Evolutionary conservation across 2,113 vertebrate genomes (phyloP), one percentile per base, ranked within the genome.

Genomic region (Mirounga angustirostris): DNA sequence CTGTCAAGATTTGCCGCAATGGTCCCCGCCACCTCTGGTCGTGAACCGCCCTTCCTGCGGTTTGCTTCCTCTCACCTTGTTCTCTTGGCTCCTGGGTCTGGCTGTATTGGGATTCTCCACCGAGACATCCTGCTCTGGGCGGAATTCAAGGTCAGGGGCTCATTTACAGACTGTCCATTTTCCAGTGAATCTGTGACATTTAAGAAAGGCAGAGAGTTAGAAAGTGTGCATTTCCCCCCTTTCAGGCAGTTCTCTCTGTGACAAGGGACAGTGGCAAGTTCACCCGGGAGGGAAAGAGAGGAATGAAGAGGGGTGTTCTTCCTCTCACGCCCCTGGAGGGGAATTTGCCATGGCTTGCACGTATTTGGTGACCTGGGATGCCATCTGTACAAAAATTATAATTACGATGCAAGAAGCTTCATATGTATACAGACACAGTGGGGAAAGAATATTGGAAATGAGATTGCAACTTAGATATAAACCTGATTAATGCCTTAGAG

Each of bases 101-200:
- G 73, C 89, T 43, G 74, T 6, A 86, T 65, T 33, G 80, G 4
- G 40, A 13, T 97, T 85, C 36, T 96, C 73, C 98, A 43, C 65
- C 87, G 30, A 63, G 97, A 58, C 0, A 40, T 30, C 63, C 97
- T 88, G 4, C n/a, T 95, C 80, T 81, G 13, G 5, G 97, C 67
- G 54, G 92, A 13, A 0, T 46, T 94, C 76, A 83, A 58, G 63
- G 97, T 95, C 92, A 85, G 90, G 94, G 93, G 54, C 67, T 99
- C 97, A 24, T 96, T 94, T 80, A 19, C 0, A 14, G 98, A 81
- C 6, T 97, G 96, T 0, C 95, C 94, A 30, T 89, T 97, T 98
- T 86, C 98, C 89, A 95, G 89, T 0, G 98, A 98, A 94, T 95
- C 99, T 99, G 96, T 86, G 78, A 58, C 4, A 58, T 26, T 96